Conservation (phyloP, 2,797 vertebrate species). For the Enteromius unitaeniatus region DNA sequence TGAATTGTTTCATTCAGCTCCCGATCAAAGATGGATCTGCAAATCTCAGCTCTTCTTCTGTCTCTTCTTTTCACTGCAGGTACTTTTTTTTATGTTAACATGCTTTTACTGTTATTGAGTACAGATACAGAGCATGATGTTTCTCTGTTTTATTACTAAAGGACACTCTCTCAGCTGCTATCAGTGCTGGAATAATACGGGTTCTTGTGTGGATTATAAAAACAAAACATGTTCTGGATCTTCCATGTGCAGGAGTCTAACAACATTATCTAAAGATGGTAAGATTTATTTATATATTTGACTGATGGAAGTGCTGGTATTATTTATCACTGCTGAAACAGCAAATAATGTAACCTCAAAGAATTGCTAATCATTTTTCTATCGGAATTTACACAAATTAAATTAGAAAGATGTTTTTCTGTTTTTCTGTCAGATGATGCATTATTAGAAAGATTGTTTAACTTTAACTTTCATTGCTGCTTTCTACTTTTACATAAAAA, state of each 20-base stretch:
- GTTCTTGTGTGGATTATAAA: fast-evolving
- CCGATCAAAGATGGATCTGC: not conserved
- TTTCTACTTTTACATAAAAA: too few relatives aligned
- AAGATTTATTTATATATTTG: not conserved
- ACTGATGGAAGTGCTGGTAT: too few relatives aligned
- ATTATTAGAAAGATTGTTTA: too few relatives aligned
- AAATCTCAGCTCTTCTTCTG: not conserved
- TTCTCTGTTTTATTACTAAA: not conserved
- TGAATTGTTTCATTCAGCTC: not conserved
- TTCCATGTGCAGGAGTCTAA: not conserved
- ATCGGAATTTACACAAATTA: too few relatives aligned
- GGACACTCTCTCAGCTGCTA: not conserved
- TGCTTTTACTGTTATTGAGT: not conserved
- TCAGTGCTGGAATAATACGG: not conserved
- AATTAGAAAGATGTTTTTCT: too few relatives aligned
- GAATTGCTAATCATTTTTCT: too few relatives aligned
- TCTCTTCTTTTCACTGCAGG: not conserved
- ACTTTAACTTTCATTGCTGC: too few relatives aligned
- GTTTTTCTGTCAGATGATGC: too few relatives aligned
- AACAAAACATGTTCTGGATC: fast-evolving
- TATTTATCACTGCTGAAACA: not conserved
- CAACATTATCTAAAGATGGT: not conserved
- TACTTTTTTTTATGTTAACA: not conserved
- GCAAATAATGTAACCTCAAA: too few relatives aligned
- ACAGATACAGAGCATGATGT: too few relatives aligned